Conservation (phyloP, 1,140 invertebrate species). For the Bombyx mori region DNA sequence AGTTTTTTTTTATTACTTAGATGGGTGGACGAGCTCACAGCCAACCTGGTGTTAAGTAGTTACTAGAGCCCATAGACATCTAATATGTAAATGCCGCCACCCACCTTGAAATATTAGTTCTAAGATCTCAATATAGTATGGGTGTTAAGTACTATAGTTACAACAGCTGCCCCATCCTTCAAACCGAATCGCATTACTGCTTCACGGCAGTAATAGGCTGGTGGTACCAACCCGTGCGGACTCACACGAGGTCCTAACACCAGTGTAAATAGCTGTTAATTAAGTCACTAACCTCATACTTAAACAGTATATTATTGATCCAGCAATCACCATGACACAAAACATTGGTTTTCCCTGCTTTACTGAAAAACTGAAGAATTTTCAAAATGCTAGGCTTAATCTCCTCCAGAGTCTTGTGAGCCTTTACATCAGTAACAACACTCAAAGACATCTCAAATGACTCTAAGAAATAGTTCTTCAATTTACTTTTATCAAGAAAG, state of each 20-base stretch:
- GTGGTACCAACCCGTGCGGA: too few relatives aligned
- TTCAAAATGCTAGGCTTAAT: constrained; percentile 33
- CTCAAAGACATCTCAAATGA: constrained; percentile 49
- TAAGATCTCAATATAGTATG: too few relatives aligned
- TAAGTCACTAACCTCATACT: constrained; percentile 31
- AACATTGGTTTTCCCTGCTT: constrained; percentile 35
- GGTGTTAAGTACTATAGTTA: too few relatives aligned
- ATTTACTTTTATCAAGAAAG: constrained; percentile 49
- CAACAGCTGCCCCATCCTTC: too few relatives aligned
- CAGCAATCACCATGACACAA: constrained; percentile 61
- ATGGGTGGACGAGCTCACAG: too few relatives aligned
- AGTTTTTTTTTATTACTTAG: too few relatives aligned
- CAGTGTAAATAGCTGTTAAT: not conserved
- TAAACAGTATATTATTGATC: constrained; percentile 58
- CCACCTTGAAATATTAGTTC: too few relatives aligned
- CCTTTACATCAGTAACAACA: constrained; percentile 26
- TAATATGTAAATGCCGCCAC: too few relatives aligned
- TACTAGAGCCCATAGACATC: too few relatives aligned
- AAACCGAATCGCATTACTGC: too few relatives aligned
- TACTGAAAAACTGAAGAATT: constrained; percentile 33
- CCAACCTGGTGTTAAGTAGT: too few relatives aligned
- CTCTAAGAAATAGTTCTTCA: constrained; percentile 45
- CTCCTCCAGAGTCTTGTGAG: constrained; percentile 31
- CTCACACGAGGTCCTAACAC: not conserved
- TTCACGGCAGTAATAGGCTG: too few relatives aligned